Evolutionary conservation across 2,888 invertebrate species (phyloP).

Genomic region (Oscheius sp.): DNA sequence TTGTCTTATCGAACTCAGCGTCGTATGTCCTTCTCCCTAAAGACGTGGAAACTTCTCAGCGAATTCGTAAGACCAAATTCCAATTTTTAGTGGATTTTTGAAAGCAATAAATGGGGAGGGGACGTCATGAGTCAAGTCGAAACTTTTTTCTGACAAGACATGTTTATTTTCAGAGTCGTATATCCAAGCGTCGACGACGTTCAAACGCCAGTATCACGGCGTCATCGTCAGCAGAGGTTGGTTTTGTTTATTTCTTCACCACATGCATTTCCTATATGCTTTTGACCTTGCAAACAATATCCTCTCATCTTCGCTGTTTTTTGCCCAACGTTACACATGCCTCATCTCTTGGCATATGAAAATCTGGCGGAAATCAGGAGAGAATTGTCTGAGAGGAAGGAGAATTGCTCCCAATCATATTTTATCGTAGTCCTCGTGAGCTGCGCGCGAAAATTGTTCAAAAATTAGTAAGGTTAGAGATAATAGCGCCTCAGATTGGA

Average conservation of each 20-base stretch:
- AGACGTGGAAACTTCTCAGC: constrained; percentile 1
- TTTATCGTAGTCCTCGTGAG: too few species aligned
- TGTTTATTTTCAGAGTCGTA: constrained; percentile 27
- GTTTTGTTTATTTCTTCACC: constrained; percentile 7
- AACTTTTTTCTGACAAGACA: constrained; percentile 1
- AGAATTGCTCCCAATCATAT: too few species aligned
- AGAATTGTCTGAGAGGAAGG: too few species aligned
- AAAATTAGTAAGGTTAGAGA: too few species aligned
- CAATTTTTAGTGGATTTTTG: background rate
- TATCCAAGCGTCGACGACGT: constrained; percentile 23
- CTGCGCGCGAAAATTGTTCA: too few species aligned
- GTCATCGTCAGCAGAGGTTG: constrained; percentile 14
- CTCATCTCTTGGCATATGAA: too few species aligned
- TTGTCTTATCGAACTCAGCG: background rate
- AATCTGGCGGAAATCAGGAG: constrained; percentile 4
- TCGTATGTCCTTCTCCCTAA: constrained; percentile 14
- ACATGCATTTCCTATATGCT: background rate
- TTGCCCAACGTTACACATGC: background rate
- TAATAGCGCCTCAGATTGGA: too few species aligned
- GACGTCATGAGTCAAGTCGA: background rate
- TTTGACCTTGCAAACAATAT: background rate
- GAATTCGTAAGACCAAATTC: constrained; percentile 1
- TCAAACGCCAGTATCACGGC: constrained; percentile 21
- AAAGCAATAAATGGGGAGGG: background rate
- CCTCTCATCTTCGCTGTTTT: background rate